Base-by-base conservation (phyloP, 2,113 vertebrate species). In the Atlantisia rogersi region DNA sequence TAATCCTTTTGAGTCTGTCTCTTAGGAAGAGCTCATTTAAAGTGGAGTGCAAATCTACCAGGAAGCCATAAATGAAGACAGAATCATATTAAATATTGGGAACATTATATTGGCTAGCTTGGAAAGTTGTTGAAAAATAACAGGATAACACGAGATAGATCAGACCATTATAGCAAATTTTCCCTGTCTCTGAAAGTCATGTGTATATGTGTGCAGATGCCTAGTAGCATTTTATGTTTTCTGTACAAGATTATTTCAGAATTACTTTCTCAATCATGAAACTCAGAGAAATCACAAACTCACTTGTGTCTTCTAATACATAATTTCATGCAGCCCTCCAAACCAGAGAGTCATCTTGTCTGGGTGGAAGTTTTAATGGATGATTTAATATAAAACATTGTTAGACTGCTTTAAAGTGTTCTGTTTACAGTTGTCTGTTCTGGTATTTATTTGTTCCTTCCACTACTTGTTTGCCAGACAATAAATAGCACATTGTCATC, bases 11-110 rank as follows among this genome's bases (percentile, higher is more conserved):
- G 88, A 95, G 56, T 78, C 85, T 55, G 58, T 90, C 81, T 97
- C 79, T 95, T 88, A 97, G 84, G 90, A 97, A 92, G 69, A 93
- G 53, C 69, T 97, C 77, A 88, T 97, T 97, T 97, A 97, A 96
- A 97, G 63, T 73, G 37, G 81, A 95, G 78, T 48, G 8, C 40
- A 70, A 85, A 75, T 88, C 78, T 94, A 80, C 44, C 15, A 90
- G 65, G 59, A 89, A 96, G 65, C 64, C 64, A 90, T 86, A 97
- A 97, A 95, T 86, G 94, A 87, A 97, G 87, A 76, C 52, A 96
- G 71, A 88, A 97, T 94, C 63, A 73, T 87, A 95, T 84, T 86
- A 96, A 96, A 86, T 90, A 73, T 83, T 93, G 92, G 82, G 44
- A 92, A 80, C 40, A 78, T 80, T 86, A 59, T 67, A 92, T 17